These are phyloP conservation scores for Ia io DNA, from an alignment of 2,113 vertebrate genomes.

Conservation along the genomic window DNA sequence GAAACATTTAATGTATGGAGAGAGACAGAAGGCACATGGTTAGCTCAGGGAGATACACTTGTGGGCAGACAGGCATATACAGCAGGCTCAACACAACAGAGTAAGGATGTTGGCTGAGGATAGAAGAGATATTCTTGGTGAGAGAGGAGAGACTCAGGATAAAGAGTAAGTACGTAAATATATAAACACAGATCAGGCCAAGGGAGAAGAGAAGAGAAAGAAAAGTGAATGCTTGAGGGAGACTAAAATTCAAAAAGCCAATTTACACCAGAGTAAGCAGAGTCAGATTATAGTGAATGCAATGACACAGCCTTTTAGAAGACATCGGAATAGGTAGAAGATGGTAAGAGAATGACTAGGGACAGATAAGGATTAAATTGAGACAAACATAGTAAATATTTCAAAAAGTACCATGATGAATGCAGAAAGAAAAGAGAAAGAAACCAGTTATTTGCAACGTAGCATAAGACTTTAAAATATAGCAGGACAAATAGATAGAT, in stretches of 20 bases:
- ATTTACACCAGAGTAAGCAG: not conserved
- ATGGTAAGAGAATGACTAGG: not conserved
- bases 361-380: not conserved
- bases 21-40: not conserved
- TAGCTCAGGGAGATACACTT: not conserved
- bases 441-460: not conserved
- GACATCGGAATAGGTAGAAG: not conserved
- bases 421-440: constrained; percentile 37
- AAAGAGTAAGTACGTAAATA: not conserved
- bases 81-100: not conserved
- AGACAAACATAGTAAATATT: constrained; percentile 8
- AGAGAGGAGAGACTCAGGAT: not conserved
- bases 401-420: constrained; percentile 15
- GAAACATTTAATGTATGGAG: not conserved
- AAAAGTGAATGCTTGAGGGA: not conserved
- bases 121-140: not conserved
- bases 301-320: not conserved
- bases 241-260: not conserved
- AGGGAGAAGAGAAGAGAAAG: not conserved
- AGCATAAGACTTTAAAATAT: not conserved
- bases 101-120: not conserved
- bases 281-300: not conserved
- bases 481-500: not conserved
- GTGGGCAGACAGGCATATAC: not conserved
- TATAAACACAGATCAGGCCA: not conserved